Conservation (phyloP, 2,888 invertebrate species). For the Cyclophora punctaria region DNA sequence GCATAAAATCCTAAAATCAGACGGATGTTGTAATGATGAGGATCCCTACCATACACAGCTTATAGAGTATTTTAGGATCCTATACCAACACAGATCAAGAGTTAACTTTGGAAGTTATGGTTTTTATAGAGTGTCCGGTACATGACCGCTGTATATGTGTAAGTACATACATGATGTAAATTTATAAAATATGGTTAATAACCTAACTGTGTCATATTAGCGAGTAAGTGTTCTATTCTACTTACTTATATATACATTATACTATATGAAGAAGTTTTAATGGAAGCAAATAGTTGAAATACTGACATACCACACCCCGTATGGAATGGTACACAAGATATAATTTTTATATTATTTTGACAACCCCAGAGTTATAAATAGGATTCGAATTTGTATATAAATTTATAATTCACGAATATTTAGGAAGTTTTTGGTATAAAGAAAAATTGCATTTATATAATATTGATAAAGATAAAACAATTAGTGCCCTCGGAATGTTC, state of each 20-base stretch:
- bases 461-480: constrained; percentile 32
- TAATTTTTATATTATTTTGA: constrained; percentile 34
- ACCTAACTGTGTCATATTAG: constrained; percentile 75
- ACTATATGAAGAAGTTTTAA: constrained; percentile 61
- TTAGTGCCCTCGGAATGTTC: constrained; percentile 61
- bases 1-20: too few species aligned
- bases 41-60: too few species aligned
- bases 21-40: too few species aligned
- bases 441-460: constrained; percentile 68
- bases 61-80: too few species aligned
- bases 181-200: constrained; percentile 65
- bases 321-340: constrained; percentile 35
- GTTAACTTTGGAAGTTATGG: neutral
- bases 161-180: constrained; percentile 68
- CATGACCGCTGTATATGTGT: constrained; percentile 63
- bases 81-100: too few species aligned
- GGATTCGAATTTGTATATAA: constrained; percentile 59
- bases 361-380: constrained; percentile 33
- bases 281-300: constrained; percentile 58
- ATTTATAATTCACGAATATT: constrained; percentile 62
- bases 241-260: constrained; percentile 56
- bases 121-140: constrained; percentile 36
- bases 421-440: constrained; percentile 57
- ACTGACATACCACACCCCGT: constrained; percentile 42
- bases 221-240: constrained; percentile 68